Conservation (phyloP, 2,888 invertebrate species). For the Suillia variegata region DNA sequence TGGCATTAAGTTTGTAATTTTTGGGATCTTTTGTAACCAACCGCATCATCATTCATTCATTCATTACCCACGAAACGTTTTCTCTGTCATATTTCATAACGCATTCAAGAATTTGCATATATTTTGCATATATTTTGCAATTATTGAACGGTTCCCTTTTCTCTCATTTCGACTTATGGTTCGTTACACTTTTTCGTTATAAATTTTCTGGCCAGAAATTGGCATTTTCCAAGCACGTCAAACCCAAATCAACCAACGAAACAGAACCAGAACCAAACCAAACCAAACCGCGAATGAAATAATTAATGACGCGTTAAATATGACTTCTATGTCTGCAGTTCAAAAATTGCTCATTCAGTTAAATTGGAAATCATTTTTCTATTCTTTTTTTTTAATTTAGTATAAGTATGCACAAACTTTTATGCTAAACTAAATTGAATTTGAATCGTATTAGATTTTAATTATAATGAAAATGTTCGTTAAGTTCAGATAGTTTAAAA, state of each 20-base stretch:
- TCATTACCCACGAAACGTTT: background rate
- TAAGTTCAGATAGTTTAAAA: too few relatives aligned
- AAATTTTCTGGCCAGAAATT: background rate
- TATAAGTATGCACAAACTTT: background rate
- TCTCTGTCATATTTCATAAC: too few relatives aligned
- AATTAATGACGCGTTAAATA: conserved; percentile 2
- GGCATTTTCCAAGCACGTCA: background rate
- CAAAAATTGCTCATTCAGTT: background rate
- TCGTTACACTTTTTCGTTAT: background rate
- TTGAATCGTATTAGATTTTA: background rate
- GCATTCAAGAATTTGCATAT: background rate
- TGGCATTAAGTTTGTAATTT: too few relatives aligned
- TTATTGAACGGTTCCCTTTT: background rate
- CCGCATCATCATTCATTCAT: background rate
- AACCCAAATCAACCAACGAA: background rate
- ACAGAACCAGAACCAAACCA: too few relatives aligned
- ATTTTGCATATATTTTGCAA: background rate
- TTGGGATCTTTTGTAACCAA: background rate
- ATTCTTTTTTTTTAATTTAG: background rate
- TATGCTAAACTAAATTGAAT: background rate
- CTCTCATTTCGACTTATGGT: background rate
- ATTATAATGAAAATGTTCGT: background rate
- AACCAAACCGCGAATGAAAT: background rate
- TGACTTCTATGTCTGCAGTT: background rate
- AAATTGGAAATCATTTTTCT: background rate